These are phyloP conservation scores for Gila robusta DNA, from an alignment of 2,797 vertebrate species.

Conservation along the genomic window DNA sequence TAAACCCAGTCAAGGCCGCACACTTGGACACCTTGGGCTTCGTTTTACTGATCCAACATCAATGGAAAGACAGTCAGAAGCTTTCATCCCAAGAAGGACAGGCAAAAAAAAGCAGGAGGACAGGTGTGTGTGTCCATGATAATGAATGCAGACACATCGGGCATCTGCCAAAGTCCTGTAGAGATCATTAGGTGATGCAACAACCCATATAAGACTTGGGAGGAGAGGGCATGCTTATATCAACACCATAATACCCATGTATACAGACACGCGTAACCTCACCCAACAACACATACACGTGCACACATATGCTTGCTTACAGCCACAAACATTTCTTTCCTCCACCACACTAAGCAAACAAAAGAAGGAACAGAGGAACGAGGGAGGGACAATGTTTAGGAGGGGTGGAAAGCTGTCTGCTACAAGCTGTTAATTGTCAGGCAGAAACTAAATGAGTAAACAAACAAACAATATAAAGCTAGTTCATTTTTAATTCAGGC, in stretches of 20 bases:
- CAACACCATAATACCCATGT: constrained; percentile 50
- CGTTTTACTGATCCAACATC: constrained; percentile 48
- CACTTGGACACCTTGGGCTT: constrained; percentile 8
- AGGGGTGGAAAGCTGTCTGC: constrained; percentile 33
- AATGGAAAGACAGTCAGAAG: constrained; percentile 70
- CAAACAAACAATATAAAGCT: constrained; percentile 46
- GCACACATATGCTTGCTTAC: constrained; percentile 63
- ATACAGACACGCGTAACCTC: neutral
- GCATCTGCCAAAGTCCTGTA: constrained; percentile 55
- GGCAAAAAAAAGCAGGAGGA: constrained; percentile 38
- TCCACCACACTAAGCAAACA: constrained; percentile 65
- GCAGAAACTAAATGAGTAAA: constrained; percentile 47
- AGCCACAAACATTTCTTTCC: constrained; percentile 61
- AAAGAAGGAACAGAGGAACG: constrained; percentile 50
- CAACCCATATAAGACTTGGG: constrained; percentile 40
- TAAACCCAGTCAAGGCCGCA: neutral
- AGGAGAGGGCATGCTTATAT: constrained; percentile 64
- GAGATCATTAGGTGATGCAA: constrained; percentile 46
- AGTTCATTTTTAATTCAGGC: constrained; percentile 57
- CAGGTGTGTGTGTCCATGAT: constrained; percentile 41
- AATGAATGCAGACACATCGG: constrained; percentile 52
- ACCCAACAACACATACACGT: constrained; percentile 48
- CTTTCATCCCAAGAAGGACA: constrained; percentile 64
- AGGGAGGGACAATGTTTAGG: constrained; percentile 30
- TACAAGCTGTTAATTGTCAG: constrained; percentile 66